A percentile compares a stretch with the other conserved stretches of the same genome.
Conservation (phyloP, 2,888 invertebrate species). For the Cerceris ruficornis region DNA sequence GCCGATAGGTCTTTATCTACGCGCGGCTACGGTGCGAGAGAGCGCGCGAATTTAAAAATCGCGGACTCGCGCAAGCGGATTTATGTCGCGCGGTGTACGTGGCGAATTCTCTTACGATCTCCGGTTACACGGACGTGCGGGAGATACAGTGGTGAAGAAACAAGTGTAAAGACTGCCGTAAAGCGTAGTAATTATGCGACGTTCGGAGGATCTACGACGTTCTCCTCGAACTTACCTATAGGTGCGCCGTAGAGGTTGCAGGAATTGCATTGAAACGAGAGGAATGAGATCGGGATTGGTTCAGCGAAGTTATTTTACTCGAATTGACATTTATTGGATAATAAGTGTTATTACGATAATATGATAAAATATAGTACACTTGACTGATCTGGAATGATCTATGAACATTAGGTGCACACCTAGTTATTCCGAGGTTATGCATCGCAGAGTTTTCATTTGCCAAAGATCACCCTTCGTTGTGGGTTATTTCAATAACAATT, state of each 20-base stretch:
- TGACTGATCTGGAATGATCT: too few relatives aligned
- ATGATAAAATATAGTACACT: too few relatives aligned
- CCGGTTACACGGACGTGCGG: conserved; percentile 66
- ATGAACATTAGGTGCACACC: too few relatives aligned
- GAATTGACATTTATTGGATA: too few relatives aligned
- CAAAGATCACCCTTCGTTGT: too few relatives aligned
- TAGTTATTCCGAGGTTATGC: too few relatives aligned
- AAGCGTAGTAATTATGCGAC: conserved; percentile 69
- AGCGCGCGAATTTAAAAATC: conserved; percentile 40
- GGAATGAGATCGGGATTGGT: too few relatives aligned
- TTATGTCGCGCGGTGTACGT: conserved; percentile 53
- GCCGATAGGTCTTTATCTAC: conserved; percentile 65
- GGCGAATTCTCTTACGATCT: conserved; percentile 61
- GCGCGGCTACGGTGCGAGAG: conserved; percentile 23
- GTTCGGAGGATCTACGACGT: conserved; percentile 40
- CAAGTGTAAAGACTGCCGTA: conserved; percentile 69
- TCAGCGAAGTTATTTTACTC: too few relatives aligned
- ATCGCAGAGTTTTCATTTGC: too few relatives aligned
- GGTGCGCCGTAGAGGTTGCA: background rate
- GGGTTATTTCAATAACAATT: too few relatives aligned
- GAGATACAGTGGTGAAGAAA: conserved; percentile 66
- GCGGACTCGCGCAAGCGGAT: conserved; percentile 36
- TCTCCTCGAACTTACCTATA: conserved; percentile 36
- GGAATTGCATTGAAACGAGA: too few relatives aligned
- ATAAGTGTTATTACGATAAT: too few relatives aligned